Evolutionary conservation across 2,888 invertebrate species (phyloP), one percentile per base, ranked within the genome.

Genomic region (Amiota mariae): DNA sequence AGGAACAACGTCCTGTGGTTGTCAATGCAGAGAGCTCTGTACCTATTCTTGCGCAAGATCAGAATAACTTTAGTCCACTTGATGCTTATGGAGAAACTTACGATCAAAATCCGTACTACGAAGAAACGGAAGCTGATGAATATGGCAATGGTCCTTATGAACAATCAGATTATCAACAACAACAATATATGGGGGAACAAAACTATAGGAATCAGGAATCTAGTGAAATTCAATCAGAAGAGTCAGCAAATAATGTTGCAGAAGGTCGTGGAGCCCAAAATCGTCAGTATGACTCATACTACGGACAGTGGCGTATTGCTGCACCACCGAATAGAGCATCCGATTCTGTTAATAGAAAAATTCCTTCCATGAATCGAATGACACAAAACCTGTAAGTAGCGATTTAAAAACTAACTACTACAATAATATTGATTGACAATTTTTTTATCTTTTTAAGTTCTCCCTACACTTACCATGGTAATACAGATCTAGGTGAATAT

Each of bases 1-100:
- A 83, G 74, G 83, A 83, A 66, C 83, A 83, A 51, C 73, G 75
- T 4, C 81, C 83, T 12, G 86, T 85, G 47, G 78, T 83, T 18
- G 83, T 83, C 11, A 78, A 84, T 36, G 71, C 78, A 1, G 78
- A 83, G 46, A 80, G 73, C 15, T 72, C 72, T n/a, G 70, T 70
- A 12, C 78, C 86, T 0, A 48, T 75, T 15, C 54, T 9, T 75
- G 56, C 78, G 82, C 3, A 75, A 79, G 24, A 72, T 76, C 57
- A 54, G n/a, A 54, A 36, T 9, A 13, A 54, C n/a, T 54, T 13
- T 15, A 11, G 2, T 82, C 78, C 9, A 78, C 75, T 0, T 63
- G 78, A 11, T 64, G 76, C 6, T 61, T 75, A 46, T 36, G 64
- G 76, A 9, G 81, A 82, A 18, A 76, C 80, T 1, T 75, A 77